These are phyloP conservation scores for Rattus norvegicus DNA, from an alignment of 2,113 vertebrate genomes.

Conservation along the genomic window GRCr8 NC_086020.1:139376001-139376500, in stretches of 20 bases:
- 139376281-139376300: background rate
- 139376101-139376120: background rate
- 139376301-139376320: background rate
- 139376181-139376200: background rate
- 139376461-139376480: background rate
- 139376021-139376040: background rate
- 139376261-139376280: rapidly evolving
- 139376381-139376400: background rate
- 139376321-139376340: background rate
- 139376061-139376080: background rate
- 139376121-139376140: background rate
- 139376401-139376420: background rate
- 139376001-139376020: background rate
- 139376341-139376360: background rate
- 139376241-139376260: background rate
- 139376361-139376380: background rate
- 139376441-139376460: background rate
- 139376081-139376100: background rate
- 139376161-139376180: background rate
- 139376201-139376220: background rate
- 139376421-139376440: background rate
- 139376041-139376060: background rate
- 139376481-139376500: background rate
- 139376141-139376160: background rate
- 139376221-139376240: background rate